These are phyloP conservation scores for Microplitis mediator DNA, from an alignment of 1,140 invertebrate species.

Conservation along the genomic window DNA sequence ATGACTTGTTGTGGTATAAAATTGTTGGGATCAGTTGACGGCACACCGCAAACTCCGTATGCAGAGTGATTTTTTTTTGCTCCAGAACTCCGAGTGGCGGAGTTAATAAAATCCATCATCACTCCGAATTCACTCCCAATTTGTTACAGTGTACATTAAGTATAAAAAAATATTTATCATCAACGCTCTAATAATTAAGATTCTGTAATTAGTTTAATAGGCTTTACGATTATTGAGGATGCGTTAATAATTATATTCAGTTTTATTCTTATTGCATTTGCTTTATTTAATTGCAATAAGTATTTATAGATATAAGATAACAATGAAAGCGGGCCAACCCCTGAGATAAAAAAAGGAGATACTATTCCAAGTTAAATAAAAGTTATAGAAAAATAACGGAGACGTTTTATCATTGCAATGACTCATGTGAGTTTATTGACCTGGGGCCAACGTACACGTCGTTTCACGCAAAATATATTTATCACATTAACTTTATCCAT, in stretches of 20 bases:
- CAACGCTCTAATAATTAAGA: background rate
- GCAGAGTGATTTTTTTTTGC: no score
- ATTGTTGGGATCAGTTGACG: no score
- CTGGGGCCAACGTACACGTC: background rate
- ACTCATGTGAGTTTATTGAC: background rate
- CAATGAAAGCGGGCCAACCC: no score
- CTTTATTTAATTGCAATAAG: no score
- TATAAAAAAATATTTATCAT: background rate
- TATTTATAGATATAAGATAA: no score
- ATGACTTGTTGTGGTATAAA: no score
- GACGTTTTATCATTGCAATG: background rate
- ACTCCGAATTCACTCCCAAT: no score
- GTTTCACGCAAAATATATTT: background rate
- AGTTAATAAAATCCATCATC: no score
- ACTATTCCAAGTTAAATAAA: background rate
- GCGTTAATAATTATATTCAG: background rate
- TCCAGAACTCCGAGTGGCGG: no score
- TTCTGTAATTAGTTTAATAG: background rate
- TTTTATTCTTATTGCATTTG: background rate
- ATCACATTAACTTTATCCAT: background rate
- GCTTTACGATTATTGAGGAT: background rate
- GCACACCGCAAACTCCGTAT: no score
- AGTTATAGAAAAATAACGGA: background rate
- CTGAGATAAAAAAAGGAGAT: background rate
- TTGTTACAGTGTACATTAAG: no score